Evolutionary conservation across 2,113 vertebrate species (phyloP), one percentile per base, ranked within the genome.

Genomic region (Varanus salvator): DNA sequence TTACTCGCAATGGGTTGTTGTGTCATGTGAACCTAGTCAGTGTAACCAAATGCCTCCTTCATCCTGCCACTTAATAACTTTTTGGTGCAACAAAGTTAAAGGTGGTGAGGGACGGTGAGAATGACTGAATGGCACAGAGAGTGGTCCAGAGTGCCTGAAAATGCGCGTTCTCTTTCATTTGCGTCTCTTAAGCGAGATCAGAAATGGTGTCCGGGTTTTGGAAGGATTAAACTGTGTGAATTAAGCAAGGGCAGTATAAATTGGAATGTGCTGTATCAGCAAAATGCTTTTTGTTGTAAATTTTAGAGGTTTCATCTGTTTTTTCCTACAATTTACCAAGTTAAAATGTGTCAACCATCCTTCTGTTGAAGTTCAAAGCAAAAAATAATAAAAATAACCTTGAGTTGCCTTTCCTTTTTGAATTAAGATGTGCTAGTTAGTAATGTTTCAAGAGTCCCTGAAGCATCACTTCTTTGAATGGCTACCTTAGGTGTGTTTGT

Each of bases 271-370:
- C 75, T 87, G 86, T 68, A 87, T 87, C 75, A 78, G 86, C 86
- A 87, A 68, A 78, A 68, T 1, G 0, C 12, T 1, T 87, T 80
- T 34, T 44, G 4, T 29, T 4, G 85, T 57, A 15, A 88, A 57
- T 34, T 89, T 57, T 84, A 50, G 60, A 64, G 38, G 31, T 9
- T 1, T 64, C 64, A 66, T 88, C 72, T 31, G 0, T 69, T 90
- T 17, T 66, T 19, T 5, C 29, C 7, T 0, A 0, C 76, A 75
- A 7, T 0, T 0, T 74, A 71, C 64, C 71, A 74, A 91, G 80
- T 78, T 34, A 0, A 85, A 84, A 31, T 2, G 5, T 60, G 34
- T 83, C 34, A 89, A 44, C 52, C 7, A 19, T 60, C 52, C 44
- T 86, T 75, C 89, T 86, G 75, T 0, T 31, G 0, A 6, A 76